Conservation (phyloP, 2,888 invertebrate species). For the Oxystoma pomonae region DNA sequence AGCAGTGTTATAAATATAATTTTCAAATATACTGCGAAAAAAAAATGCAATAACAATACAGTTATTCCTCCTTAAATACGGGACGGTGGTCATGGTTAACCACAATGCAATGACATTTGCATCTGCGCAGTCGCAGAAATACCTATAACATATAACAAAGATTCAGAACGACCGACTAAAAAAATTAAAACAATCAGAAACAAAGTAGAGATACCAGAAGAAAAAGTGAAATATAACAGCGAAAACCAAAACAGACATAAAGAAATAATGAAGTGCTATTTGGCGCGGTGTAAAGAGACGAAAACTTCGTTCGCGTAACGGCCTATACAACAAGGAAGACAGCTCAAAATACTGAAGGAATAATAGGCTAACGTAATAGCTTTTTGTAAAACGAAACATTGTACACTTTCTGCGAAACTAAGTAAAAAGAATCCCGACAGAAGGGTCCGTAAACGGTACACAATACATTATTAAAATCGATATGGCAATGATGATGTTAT, state of each 20-base stretch:
- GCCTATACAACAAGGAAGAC: not conserved
- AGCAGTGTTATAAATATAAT: no score
- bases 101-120: no score
- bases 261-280: not conserved
- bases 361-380: conserved; percentile 12
- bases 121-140: no score
- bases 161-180: no score
- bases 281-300: not conserved
- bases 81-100: no score
- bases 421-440: conserved; percentile 15
- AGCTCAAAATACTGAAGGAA: conserved; percentile 8
- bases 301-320: not conserved
- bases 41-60: no score
- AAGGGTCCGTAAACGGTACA: not conserved
- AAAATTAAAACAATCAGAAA: no score
- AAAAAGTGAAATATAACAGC: not conserved
- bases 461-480: not conserved
- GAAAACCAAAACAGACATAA: not conserved
- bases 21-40: no score
- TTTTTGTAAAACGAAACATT: conserved; percentile 19
- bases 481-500: not conserved
- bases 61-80: no score
- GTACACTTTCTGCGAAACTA: conserved; percentile 18
- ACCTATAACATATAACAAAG: no score
- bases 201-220: not conserved